Evolutionary conservation across 2,888 invertebrate species (phyloP).

Genomic region (Mactromeris polynyma): DNA sequence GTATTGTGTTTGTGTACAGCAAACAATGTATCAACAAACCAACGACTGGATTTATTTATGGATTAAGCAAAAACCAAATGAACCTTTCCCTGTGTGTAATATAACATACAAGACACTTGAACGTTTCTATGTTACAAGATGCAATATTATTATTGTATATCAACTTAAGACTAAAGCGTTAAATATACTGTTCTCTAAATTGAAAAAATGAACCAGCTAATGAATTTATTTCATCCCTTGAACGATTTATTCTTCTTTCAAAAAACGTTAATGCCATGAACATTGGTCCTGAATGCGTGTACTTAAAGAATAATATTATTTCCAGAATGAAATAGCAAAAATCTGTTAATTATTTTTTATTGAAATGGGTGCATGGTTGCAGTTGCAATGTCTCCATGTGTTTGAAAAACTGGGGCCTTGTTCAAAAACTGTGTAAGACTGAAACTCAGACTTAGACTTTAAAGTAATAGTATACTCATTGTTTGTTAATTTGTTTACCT

Average conservation of each 20-base stretch:
- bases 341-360: too few relatives aligned
- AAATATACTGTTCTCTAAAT: not conserved
- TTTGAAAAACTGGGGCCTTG: too few relatives aligned
- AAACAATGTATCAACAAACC: conserved; percentile 10
- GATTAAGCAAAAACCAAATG: not conserved
- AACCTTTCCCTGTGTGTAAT: not conserved
- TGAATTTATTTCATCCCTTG: not conserved
- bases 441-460: too few relatives aligned
- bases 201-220: not conserved
- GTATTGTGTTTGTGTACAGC: not conserved
- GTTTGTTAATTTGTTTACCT: too few relatives aligned
- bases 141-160: conserved; percentile 3
- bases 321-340: not conserved
- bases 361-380: too few relatives aligned
- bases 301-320: not conserved
- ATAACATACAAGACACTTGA: not conserved
- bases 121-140: not conserved
- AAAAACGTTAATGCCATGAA: not conserved
- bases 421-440: too few relatives aligned
- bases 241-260: not conserved
- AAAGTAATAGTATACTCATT: too few relatives aligned
- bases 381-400: too few relatives aligned
- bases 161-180: not conserved
- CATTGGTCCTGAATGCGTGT: not conserved
- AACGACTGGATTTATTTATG: not conserved